Evolutionary conservation across 2,113 vertebrate species (phyloP), one percentile per base, ranked within the genome.

Genomic region (Holacanthus passer): DNA sequence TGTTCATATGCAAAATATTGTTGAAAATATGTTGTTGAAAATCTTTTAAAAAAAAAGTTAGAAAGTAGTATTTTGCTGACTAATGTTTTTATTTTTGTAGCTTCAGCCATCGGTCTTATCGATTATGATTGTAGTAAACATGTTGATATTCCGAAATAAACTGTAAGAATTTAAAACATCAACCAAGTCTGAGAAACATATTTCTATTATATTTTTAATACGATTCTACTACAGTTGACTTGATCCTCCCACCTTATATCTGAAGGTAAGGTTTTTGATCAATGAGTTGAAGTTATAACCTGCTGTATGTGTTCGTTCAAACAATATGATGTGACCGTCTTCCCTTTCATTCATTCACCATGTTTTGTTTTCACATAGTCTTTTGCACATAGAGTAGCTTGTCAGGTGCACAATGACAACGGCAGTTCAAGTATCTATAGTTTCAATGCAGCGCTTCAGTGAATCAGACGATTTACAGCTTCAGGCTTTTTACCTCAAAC

Each of bases 401-500:
- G n/a, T n/a, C n/a, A n/a, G 58, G n/a, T 52, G 39, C 50, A 48
- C 1, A 73, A 81, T 59, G 47, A n/a, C n/a, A n/a, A n/a, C n/a
- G n/a, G 20, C 50, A 45, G 31, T 53, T 62, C 37, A 62, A 20
- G 29, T 45, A 63, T 73, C 48, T 45, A 22, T 55, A 20, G 37
- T 81, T 74, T 73, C 29, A 32, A 65, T 39, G 79, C 11, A 58
- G 29, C 1, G 3, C 35, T 47, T 81, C 48, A 65, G 43, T 72
- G 47, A 58, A 19, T 82, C 72, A 74, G 22, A 64, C 31, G 20
- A 56, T 43, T 43, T 12, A 41, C 14, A 29, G 73, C 65, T 79
- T 72, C 6, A 41, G 32, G 63, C 47, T 2, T 3, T 60, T 84
- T 72, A 77, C 81, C 76, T 79, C 52, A 79, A 67, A 80, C 53